Conservation (phyloP, 23 tunicate genomes). For the Halocynthia aurantium region DNA sequence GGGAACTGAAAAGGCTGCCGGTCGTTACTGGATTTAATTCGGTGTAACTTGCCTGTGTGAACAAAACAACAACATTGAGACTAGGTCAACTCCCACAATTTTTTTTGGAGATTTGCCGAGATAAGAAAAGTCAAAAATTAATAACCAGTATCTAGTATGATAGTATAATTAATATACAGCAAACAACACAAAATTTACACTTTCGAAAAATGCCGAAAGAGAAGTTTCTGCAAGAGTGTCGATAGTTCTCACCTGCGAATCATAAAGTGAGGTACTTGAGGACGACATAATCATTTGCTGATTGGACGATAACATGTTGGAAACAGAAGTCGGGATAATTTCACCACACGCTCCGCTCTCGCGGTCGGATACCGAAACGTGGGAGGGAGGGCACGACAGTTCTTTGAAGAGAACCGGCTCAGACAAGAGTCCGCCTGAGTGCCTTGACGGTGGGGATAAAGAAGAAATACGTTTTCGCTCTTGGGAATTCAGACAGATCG, state of each 20-base stretch:
- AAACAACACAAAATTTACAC: background rate
- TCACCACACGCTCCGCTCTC: background rate
- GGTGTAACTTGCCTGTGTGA: slow-evolving; percentile 14
- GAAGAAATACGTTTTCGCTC: background rate
- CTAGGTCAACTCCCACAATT: background rate
- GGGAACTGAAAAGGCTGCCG: slow-evolving; percentile 1
- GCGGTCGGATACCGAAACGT: background rate
- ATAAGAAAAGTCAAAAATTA: slow-evolving; percentile 3
- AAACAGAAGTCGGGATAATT: background rate
- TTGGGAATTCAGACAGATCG: background rate
- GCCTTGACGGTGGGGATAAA: slow-evolving; percentile 6
- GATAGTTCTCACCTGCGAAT: slow-evolving; percentile 6
- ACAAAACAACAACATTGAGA: background rate
- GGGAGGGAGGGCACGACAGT: background rate
- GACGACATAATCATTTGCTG: slow-evolving; percentile 8
- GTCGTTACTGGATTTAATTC: slow-evolving; percentile 22
- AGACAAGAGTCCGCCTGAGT: slow-evolving; percentile 1
- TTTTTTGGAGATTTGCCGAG: too few relatives aligned
- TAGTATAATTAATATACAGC: background rate
- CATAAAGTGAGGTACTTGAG: slow-evolving; percentile 5
- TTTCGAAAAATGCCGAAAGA: background rate
- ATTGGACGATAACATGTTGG: slow-evolving; percentile 20
- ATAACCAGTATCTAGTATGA: background rate
- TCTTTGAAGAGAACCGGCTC: slow-evolving; percentile 13
- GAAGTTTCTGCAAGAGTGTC: background rate